Evolutionary conservation across 2,113 vertebrate genomes (phyloP).

Genomic region (Cottus gobio): DNA sequence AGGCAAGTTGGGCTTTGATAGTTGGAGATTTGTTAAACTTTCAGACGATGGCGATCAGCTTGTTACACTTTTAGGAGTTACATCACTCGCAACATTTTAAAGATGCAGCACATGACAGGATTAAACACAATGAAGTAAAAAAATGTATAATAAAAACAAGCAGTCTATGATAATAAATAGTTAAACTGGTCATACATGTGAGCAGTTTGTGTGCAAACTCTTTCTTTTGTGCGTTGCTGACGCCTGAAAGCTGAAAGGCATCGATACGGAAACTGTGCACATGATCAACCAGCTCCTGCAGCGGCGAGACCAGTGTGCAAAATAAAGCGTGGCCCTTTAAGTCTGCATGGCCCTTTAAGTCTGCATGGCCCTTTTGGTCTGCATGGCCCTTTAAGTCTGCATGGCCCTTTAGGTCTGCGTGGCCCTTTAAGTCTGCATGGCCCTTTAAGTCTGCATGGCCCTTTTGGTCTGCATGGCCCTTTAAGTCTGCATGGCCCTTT

Average conservation of each 20-base stretch:
- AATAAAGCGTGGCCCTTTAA: neutral
- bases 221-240: conserved; percentile 41
- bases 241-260: too few species aligned
- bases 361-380: too few species aligned
- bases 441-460: too few species aligned
- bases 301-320: neutral
- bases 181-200: neutral
- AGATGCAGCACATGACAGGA: neutral
- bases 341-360: too few species aligned
- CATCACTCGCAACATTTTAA: neutral
- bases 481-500: too few species aligned
- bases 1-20: conserved; percentile 33
- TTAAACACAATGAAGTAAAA: neutral
- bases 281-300: neutral
- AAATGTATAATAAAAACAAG: neutral
- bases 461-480: too few species aligned
- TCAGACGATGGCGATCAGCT: neutral
- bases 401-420: too few species aligned
- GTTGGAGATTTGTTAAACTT: neutral
- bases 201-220: conserved; percentile 27
- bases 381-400: neutral
- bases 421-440: neutral
- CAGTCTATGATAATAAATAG: neutral
- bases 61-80: neutral
- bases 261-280: conserved; percentile 18